Base-by-base conservation (phyloP, 2,797 vertebrate genomes). In the Eremophila alpestris region DNA sequence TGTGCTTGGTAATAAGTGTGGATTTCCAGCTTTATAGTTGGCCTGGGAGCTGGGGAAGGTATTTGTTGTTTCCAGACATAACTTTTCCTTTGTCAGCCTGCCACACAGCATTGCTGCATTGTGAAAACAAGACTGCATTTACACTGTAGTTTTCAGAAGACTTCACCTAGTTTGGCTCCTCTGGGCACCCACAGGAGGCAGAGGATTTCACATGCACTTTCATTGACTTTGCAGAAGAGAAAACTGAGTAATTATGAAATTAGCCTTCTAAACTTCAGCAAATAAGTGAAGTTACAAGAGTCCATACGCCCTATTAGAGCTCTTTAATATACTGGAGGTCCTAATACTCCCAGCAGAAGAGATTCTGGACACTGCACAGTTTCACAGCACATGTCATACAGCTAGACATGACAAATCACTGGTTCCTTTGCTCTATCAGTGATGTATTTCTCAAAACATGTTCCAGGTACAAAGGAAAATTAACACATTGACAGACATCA, bases 11-110 rank as follows among this genome's bases (percentile, higher is more conserved):
- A 93, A 85, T 0, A 1, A 64, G n/a, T 12, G 26, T 43, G 77
- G 34, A 40, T 83, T 73, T 52, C 48, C 82, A 85, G 55, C 55
- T 34, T 90, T 73, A 79, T 13, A 3, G 23, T 0, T 77, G 69
- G 40, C 22, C 34, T 79, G 67, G 59, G 77, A 94, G n/a, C 52
- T 54, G n/a, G 24, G 34, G 27, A 69, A 91, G 56, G 26, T 32
- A 10, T 14, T 46, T 52, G 11, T 10, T 70, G 15, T 43, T 93
- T 70, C 63, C 76, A 91, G 24, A 34, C 38, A 41, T 56, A 77
- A 82, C 52, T 76, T 79, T 13, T 76, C 34, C 43, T 85, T 83
- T 86, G 45, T 49, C 77, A 81, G 13, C 45, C 52, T 94, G 48
- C 43, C 82, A 60, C 18, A 34, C 4, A 65, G 23, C 29, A 49